phyloP scores from a whole-genome alignment of 35 echinoderm and acorn worm genomes.

The Lytechinus variegatus region DNA sequence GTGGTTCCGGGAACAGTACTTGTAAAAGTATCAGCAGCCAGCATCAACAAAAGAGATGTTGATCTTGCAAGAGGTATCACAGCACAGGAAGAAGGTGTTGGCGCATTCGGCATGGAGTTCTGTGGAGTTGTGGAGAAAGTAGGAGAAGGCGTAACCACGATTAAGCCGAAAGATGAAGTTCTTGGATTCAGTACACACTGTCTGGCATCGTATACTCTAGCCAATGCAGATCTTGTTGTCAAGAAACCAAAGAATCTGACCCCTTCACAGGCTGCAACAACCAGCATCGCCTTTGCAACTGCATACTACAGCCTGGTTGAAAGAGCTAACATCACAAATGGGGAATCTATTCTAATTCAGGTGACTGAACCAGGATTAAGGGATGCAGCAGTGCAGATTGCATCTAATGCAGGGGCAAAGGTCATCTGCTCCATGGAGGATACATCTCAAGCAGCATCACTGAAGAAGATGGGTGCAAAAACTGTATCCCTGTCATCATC shows the following conservation, averaged over 20 bases:
- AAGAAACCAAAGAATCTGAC: conserved; percentile 57
- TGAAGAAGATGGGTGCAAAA: conserved; percentile 55
- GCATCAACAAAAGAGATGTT: conserved; percentile 64
- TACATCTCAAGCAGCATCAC: conserved; percentile 2
- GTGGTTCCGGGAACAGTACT: conserved; percentile 52
- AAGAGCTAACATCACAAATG: conserved; percentile 68
- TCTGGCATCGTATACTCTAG: conserved; percentile 69
- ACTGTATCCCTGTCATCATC: conserved; percentile 31
- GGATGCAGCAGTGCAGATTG: conserved; percentile 72
- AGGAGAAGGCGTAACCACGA: conserved; percentile 41
- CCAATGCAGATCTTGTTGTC: conserved; percentile 50
- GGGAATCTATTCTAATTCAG: conserved; percentile 76
- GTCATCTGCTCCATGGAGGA: conserved; percentile 63
- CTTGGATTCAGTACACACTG: conserved; percentile 64
- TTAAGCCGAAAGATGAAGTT: conserved; percentile 70
- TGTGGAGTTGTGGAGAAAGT: conserved; percentile 73
- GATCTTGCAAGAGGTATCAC: conserved; percentile 46
- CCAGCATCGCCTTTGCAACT: conserved; percentile 59
- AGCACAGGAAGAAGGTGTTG: conserved; percentile 15
- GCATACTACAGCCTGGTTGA: conserved; percentile 79
- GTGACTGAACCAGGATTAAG: conserved; percentile 50
- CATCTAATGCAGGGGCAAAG: conserved; percentile 59
- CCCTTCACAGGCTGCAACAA: conserved; percentile 46
- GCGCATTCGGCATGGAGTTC: conserved; percentile 57
- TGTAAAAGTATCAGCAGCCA: conserved; percentile 67